These are phyloP conservation scores for Toxonevra muliebris DNA, from an alignment of 2,888 invertebrate species.

Conservation along the genomic window DNA sequence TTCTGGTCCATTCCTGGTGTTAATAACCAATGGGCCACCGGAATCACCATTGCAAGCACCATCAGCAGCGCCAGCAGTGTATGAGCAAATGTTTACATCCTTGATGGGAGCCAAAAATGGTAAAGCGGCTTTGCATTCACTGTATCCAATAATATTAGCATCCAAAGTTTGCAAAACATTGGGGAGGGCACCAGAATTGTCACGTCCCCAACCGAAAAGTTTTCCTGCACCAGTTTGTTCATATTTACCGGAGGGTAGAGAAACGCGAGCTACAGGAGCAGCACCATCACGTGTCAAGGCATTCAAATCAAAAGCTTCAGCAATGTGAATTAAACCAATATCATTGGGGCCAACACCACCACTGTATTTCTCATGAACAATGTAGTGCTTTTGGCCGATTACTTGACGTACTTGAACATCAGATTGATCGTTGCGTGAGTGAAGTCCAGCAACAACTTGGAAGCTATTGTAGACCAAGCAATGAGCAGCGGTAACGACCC, in stretches of 20 bases:
- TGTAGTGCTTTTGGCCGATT: conserved; percentile 33
- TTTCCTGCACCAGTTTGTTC: conserved; percentile 39
- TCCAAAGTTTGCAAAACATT: conserved; percentile 51
- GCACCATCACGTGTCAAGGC: conserved; percentile 45
- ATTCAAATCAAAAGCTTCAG: conserved; percentile 50
- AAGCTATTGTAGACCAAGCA: conserved; percentile 49
- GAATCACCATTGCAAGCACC: conserved; percentile 66
- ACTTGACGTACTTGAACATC: conserved; percentile 50
- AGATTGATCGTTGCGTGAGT: conserved; percentile 48
- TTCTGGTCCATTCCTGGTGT: conserved; percentile 30
- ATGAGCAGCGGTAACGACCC: conserved; percentile 63
- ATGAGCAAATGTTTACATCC: conserved; percentile 51
- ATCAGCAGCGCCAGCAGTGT: conserved; percentile 52
- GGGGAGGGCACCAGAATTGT: conserved; percentile 47
- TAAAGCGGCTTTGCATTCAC: conserved; percentile 41
- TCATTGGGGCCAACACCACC: conserved; percentile 67
- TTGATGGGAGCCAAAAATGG: conserved; percentile 45
- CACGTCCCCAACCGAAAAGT: conserved; percentile 58
- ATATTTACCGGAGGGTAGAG: conserved; percentile 44
- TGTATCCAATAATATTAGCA: conserved; percentile 46
- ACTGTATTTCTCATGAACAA: conserved; percentile 55
- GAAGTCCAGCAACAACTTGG: conserved; percentile 61
- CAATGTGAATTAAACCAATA: conserved; percentile 66
- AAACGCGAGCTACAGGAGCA: conserved; percentile 45
- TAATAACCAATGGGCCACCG: conserved; percentile 57